Evolutionary conservation across 2,888 invertebrate genomes (phyloP), one percentile per base, ranked within the genome.

Genomic region (Dexiosoma caninum): DNA sequence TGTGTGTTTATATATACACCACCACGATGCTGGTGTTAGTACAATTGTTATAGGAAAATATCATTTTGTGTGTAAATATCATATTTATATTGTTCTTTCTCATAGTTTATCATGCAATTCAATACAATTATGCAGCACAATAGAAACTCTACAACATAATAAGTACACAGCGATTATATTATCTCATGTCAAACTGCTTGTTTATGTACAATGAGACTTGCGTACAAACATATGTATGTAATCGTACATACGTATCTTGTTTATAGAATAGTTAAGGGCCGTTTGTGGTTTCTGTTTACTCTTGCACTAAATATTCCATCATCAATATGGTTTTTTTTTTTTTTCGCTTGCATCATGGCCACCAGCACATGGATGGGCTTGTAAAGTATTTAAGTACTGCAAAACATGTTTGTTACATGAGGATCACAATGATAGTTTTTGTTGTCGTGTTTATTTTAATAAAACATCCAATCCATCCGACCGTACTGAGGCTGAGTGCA

Each of bases 51-150:
- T 16, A 19, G 37, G 37, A 57, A 76, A 67, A 76, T 81, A 81
- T 81, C 59, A 81, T 81, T 78, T 77, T 77, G 37, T 49, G 62
- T 69, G 46, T 53, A 64, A 70, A 75, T 75, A 80, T 75, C 59
- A 59, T 71, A 46, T 71, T 66, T 70, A 49, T 49, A n/a, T n/a
- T n/a, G 49, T 74, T 6, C 12, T 5, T 46, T 10, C 32, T 35
- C 53, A 27, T 12, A 19, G 14, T 51, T 16, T 19, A 37, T 44
- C 37, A 55, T 74, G 66, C 62, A 35, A 53, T 27, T 37, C n/a
- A 37, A 67, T 55, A 55, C 71, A 62, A 75, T 66, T 40, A 69
- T 44, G 23, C 21, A 64, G 51, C 21, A 69, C 67, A 75, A 75
- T 64, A 57, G 32, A 23, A 30, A 64, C 21, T 51, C 7, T 27